Conservation (phyloP, 2,888 invertebrate species). For the Lamellibrachia satsuma region DNA sequence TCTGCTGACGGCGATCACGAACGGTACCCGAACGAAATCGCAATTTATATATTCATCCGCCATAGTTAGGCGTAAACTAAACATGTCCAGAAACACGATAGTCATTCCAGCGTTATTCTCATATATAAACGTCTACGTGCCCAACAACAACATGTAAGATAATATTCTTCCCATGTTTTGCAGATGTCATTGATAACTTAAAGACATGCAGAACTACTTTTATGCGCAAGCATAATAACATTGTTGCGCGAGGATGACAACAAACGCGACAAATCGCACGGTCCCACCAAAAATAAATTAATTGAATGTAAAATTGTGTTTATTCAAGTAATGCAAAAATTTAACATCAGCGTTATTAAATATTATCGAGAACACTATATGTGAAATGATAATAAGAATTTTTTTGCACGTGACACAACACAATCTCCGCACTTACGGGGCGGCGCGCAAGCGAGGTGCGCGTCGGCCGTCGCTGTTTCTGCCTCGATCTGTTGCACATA, state of each 20-base stretch:
- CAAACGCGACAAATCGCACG: slow-evolving; percentile 1
- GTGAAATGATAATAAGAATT: not conserved
- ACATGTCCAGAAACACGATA: not conserved
- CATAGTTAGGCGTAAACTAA: not conserved
- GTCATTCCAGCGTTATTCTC: not conserved
- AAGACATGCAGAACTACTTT: not conserved
- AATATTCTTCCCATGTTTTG: not conserved
- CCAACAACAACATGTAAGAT: not conserved
- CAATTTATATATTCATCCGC: not conserved
- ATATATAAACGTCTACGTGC: not conserved
- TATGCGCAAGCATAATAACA: not conserved
- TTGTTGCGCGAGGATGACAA: not conserved
- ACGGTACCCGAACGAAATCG: not conserved
- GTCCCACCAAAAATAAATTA: not conserved
- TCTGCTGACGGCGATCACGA: not conserved
- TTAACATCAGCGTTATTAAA: not conserved
- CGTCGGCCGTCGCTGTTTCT: not conserved
- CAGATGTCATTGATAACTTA: not conserved
- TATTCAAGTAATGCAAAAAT: not conserved
- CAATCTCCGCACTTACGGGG: not conserved
- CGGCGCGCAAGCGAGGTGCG: not conserved
- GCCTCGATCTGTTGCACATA: not conserved
- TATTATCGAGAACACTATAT: not conserved
- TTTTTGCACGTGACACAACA: not conserved
- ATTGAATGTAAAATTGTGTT: not conserved